Base-by-base conservation (phyloP, 2,113 vertebrate species). In the Takifugu bimaculatus region DNA sequence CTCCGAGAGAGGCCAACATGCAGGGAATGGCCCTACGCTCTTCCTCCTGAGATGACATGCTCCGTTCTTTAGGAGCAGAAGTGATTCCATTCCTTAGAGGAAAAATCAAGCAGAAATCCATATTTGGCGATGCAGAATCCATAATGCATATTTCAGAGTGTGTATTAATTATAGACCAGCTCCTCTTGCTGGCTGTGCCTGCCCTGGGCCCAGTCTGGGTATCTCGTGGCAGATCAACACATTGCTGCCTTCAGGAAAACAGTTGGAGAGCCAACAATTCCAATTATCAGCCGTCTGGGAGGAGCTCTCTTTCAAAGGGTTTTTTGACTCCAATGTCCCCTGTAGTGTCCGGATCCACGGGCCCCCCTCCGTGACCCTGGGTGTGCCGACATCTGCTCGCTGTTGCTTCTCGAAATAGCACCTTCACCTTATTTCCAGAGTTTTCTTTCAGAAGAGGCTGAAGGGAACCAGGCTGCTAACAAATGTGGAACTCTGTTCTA, bases 91-190 rank as follows among this genome's bases (percentile, higher is more conserved):
- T 85, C 79, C 78, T 65, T 55, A 26, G 71, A 78, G 57, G 65
- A 55, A 80, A 84, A 87, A 85, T 81, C 77, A 66, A 88, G 75
- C 72, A 74, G 51, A 80, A 87, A 86, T 81, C 75, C 74, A 83
- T 81, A 79, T 79, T 81, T 79, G 75, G 65, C 83, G 60, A 71
- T 57, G 80, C 82, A 54, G 57, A 70, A 60, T 56, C 57, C 54
- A 66, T 74, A 60, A 80, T 87, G 75, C 72, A 83, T 82, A 79
- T 85, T 88, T 90, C 75, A 90, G 88, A 60, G 53, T 54, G 72
- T 60, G 60, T 79, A 85, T 89, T 87, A 85, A 84, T 89, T 87
- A 88, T 85, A 72, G 78, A 82, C 67, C 52, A 80, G 64, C 72
- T 75, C 59, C 72, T 54, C 63, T 70, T 70, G 63, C 72, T 74